Evolutionary conservation across 2,113 vertebrate species (phyloP), one percentile per base, ranked within the genome.

Genomic region (Oxyruncus cristatus): DNA sequence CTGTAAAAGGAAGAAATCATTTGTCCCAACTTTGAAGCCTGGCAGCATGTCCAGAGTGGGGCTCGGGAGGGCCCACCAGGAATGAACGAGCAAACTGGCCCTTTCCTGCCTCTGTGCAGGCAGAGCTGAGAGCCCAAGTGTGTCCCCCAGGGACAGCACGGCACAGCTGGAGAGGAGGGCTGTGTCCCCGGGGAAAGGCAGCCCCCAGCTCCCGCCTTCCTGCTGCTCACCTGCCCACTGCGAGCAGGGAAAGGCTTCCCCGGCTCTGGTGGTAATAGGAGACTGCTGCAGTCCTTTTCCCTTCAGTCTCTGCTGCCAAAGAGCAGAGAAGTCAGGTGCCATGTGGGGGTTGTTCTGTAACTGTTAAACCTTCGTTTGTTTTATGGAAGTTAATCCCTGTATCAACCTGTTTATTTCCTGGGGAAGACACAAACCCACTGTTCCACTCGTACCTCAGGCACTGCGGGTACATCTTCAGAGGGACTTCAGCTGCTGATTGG

Each of bases 401-500:
- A n/a, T 30, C 78, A 46, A 1, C n/a, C n/a, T 15, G 70, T 55
- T 93, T 75, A 55, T 59, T 82, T 78, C 19, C 52, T 35, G 32
- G 23, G 28, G 55, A 49, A 74, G 42, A n/a, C 23, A 19, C 2
- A 9, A 53, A 42, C 7, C 6, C 2, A 3, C 22, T 4, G 46
- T 49, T 70, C 32, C 18, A 0, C 39, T n/a, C 35, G 14, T n/a
- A 19, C 2, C 6, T 2, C 46, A 21, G 19, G 71, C 63, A 24
- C 18, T 3, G 12, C 0, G 0, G 21, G 47, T 56, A 49, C 21
- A 0, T 1, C 21, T 12, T 53, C 32, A 8, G 66, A 2, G 3
- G 5, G 68, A 5, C 35, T n/a, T n/a, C 32, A 33, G 90, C 37
- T 61, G 55, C 39, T 27, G 39, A 3, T 11, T 42, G 77, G 68